phyloP scores from a whole-genome alignment of 2,797 vertebrate genomes.

The Bradypus variegatus region DNA sequence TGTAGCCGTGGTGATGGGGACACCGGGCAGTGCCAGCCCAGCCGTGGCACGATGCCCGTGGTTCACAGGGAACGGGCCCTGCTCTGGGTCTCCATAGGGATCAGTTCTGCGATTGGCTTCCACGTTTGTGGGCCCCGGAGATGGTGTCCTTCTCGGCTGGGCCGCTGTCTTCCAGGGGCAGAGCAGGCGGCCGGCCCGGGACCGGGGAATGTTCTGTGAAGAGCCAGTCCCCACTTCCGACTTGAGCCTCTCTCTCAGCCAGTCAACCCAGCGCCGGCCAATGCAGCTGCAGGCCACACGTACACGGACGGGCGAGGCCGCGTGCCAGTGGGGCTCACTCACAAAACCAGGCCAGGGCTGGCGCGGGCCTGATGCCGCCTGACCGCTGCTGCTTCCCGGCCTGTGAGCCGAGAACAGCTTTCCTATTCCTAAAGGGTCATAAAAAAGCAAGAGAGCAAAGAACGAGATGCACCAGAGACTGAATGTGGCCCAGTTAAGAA shows the following conservation, averaged over 20 bases:
- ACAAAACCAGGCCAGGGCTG: not conserved
- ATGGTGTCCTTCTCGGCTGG: accelerated
- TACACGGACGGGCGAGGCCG: accelerated
- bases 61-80: not conserved
- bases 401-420: not conserved
- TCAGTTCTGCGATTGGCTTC: accelerated
- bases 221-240: no score
- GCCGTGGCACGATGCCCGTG: not conserved
- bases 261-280: no score
- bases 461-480: accelerated
- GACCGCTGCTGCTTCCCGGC: not conserved
- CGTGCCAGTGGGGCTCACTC: not conserved
- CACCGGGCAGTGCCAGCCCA: no score
- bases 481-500: accelerated
- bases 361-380: accelerated
- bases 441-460: not conserved
- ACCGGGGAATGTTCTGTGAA: not conserved
- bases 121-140: accelerated
- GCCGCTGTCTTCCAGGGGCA: not conserved
- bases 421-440: not conserved
- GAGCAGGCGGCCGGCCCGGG: accelerated
- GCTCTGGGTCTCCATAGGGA: not conserved
- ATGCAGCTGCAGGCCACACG: not conserved
- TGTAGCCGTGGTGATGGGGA: no score
- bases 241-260: not conserved